Base-by-base conservation (phyloP, 2,888 invertebrate genomes). In the Camptogramma bilineatum region DNA sequence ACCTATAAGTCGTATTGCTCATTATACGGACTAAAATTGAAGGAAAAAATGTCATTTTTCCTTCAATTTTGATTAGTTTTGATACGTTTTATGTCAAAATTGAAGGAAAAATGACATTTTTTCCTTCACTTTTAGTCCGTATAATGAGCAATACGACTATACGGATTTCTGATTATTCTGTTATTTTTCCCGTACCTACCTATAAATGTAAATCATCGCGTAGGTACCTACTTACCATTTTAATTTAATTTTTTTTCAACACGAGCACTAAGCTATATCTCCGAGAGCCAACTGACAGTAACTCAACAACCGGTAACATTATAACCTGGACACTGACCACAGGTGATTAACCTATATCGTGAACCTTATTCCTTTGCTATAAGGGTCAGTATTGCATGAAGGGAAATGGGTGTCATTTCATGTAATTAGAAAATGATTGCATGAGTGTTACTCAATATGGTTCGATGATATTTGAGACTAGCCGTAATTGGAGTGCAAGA, bases 171-270 rank as follows among this genome's bases (percentile, higher is more conserved):
- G n/a, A n/a, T n/a, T n/a, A n/a, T n/a, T n/a, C n/a, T n/a, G n/a
- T n/a, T n/a, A n/a, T n/a, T n/a, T n/a, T n/a, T n/a, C n/a, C n/a
- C n/a, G n/a, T n/a, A n/a, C n/a, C n/a, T n/a, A n/a, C n/a, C n/a
- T n/a, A n/a, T n/a, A n/a, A n/a, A n/a, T n/a, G n/a, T n/a, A n/a
- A n/a, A n/a, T n/a, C n/a, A n/a, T n/a, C n/a, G n/a, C n/a, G n/a
- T n/a, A n/a, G n/a, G n/a, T n/a, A n/a, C 13, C n/a, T 13, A 64
- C 66, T 52, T 51, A 69, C 68, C 68, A 70, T 70, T 64, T 52
- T 63, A 13, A 4, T 9, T 44, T 18, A 2, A 47, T 17, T n/a
- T 17, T 44, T 1, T 17, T 19, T 8, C 19, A 48, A 47, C 62
- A 64, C 66, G 39, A 57, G 47, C 51, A 34, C 18, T 17, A 44